These are phyloP conservation scores for Lepidurus packardi DNA, from an alignment of 1,140 invertebrate genomes.

Conservation along the genomic window DNA sequence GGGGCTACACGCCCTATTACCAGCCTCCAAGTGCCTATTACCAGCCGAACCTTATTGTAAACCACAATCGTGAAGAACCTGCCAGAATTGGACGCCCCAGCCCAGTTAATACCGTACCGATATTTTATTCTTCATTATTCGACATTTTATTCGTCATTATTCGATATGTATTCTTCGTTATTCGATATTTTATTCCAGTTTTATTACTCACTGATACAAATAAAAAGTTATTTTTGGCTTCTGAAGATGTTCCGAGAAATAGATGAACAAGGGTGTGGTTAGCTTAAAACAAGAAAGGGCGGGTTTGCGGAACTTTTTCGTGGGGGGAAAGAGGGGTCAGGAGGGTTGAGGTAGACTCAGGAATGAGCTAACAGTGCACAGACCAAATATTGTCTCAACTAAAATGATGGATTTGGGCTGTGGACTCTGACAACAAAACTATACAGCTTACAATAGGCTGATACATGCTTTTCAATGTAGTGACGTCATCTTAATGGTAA, in stretches of 20 bases:
- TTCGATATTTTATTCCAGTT: no score
- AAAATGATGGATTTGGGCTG: not conserved
- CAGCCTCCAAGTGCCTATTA: not conserved
- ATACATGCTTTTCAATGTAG: not conserved
- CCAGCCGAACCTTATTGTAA: not conserved
- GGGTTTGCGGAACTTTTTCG: no score
- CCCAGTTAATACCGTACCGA: not conserved
- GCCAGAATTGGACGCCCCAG: not conserved
- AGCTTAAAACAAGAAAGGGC: not conserved
- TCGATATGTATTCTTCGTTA: no score
- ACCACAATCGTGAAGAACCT: not conserved
- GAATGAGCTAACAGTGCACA: not conserved
- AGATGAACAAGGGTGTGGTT: not conserved
- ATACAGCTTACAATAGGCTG: not conserved
- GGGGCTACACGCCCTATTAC: not conserved
- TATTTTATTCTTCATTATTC: not conserved
- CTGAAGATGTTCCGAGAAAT: no score
- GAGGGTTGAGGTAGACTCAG: not conserved
- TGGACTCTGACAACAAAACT: no score
- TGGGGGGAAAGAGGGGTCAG: not conserved
- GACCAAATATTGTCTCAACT: constrained; percentile 11
- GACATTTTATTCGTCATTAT: no score
- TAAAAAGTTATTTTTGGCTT: no score
- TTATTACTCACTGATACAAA: no score
- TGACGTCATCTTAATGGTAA: not conserved